Base-by-base conservation (phyloP, 2,888 invertebrate genomes). In the Luperina nickerlii region DNA sequence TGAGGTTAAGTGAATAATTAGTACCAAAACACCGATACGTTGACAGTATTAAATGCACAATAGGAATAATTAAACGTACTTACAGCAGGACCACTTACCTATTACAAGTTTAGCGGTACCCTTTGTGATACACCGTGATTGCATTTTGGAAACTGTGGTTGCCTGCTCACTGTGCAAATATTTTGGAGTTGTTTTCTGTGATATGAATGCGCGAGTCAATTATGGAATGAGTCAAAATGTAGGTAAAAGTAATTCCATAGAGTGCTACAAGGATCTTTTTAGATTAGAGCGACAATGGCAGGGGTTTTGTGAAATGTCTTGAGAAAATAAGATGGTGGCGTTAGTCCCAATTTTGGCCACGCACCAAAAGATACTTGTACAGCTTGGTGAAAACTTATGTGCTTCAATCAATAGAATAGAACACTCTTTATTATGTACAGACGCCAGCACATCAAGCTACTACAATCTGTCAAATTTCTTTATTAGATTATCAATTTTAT, bases 21-120 rank as follows among this genome's bases (percentile, higher is more conserved):
- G 20, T 45, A 60, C 15, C 27, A 42, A 73, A 70, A 84, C 65
- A 51, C 65, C 2, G 9, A 68, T 68, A 63, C 48, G 8, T 7
- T 67, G 20, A 79, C 57, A 54, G 42, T 27, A 65, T 70, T 78
- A 68, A 75, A 77, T 80, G 57, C 76, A 74, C n/a, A 87, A 77
- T 70, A 9, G 66, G 76, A 80, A 75, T 82, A 84, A 87, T 87
- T 84, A 80, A 76, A 67, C 72, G 27, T 60, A 75, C 48, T 78
- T 78, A 77, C 74, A 78, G 62, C 13, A 60, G 45, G 18, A 71
- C 71, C 63, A 78, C 51, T 82, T 13, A 70, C 45, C 51, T 11
- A 70, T 42, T 54, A 68, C 38, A 62, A 63, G 69, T 80, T 79
- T 57, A 70, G 60, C 20, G 63, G 65, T 38, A 15, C 20, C 32